Evolutionary conservation across 1,140 invertebrate genomes (phyloP).

Genomic region (Aradophagus sp.): DNA sequence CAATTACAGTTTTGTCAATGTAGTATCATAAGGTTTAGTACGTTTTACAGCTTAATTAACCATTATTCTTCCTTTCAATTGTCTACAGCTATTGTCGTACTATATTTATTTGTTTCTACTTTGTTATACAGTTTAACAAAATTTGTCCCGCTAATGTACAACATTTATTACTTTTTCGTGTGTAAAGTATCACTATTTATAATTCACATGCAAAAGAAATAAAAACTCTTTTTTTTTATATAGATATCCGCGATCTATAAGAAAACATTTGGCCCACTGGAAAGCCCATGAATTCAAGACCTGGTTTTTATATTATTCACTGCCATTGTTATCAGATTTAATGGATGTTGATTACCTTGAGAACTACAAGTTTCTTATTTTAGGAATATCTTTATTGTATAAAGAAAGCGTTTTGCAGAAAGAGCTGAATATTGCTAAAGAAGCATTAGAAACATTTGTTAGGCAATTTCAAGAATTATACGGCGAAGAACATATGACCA

Average conservation of each 20-base stretch:
- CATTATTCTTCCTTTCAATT: too few relatives aligned
- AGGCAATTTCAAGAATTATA: slow-evolving; percentile 28
- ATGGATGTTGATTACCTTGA: slow-evolving; percentile 7
- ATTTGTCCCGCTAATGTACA: too few relatives aligned
- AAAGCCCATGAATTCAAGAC: slow-evolving; percentile 45
- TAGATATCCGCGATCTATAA: slow-evolving; percentile 18
- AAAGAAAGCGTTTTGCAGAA: neutral
- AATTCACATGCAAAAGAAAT: too few relatives aligned
- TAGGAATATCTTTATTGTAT: slow-evolving; percentile 8
- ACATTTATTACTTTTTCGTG: too few relatives aligned
- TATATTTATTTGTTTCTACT: too few relatives aligned
- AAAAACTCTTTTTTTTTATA: too few relatives aligned
- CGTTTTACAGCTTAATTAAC: too few relatives aligned
- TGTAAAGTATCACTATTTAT: too few relatives aligned
- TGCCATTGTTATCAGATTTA: slow-evolving; percentile 10
- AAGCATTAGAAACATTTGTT: slow-evolving; percentile 17
- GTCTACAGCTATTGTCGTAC: too few relatives aligned
- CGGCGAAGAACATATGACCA: slow-evolving; percentile 10
- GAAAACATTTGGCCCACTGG: slow-evolving; percentile 8
- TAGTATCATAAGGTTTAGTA: too few relatives aligned
- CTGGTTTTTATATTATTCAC: slow-evolving; percentile 39
- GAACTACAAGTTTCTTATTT: slow-evolving; percentile 12
- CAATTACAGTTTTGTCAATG: too few relatives aligned
- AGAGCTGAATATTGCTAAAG: slow-evolving; percentile 41
- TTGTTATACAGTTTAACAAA: too few relatives aligned